phyloP scores from a whole-genome alignment of 2,797 vertebrate genomes.

The Acanthurus lineatus region DNA sequence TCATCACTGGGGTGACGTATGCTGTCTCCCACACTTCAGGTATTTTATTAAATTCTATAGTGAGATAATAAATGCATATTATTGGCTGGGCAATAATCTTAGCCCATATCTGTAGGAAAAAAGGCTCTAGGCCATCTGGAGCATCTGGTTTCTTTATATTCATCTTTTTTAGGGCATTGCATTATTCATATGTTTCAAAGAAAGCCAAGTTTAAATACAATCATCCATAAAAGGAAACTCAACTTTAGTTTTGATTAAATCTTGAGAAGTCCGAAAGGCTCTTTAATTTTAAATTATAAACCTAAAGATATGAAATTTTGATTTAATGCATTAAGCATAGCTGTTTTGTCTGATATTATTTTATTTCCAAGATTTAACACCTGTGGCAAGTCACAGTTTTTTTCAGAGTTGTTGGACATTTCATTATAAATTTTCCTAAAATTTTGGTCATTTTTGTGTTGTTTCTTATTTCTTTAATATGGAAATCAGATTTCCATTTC shows the following conservation, averaged over 20 bases:
- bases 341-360: neutral
- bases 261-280: too few species aligned
- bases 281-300: too few species aligned
- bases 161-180: neutral
- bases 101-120: neutral
- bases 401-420: too few species aligned
- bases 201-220: neutral
- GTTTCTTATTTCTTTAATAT: too few species aligned
- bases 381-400: too few species aligned
- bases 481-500: too few species aligned
- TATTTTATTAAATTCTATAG: constrained; percentile 9
- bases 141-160: neutral
- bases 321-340: neutral
- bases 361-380: neutral
- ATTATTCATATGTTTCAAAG: neutral
- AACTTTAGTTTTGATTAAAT: too few species aligned
- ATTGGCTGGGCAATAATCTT: neutral
- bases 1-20: too few species aligned
- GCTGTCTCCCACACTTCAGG: neutral
- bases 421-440: too few species aligned
- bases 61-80: neutral
- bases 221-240: too few species aligned
- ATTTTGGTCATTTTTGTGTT: too few species aligned
- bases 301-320: neutral
- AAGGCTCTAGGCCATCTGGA: neutral